A percentile compares a stretch with the other conserved stretches of the same genome.
Evolutionary conservation across 2,797 vertebrate species (phyloP).

Genomic region (Choloepus didactylus): DNA sequence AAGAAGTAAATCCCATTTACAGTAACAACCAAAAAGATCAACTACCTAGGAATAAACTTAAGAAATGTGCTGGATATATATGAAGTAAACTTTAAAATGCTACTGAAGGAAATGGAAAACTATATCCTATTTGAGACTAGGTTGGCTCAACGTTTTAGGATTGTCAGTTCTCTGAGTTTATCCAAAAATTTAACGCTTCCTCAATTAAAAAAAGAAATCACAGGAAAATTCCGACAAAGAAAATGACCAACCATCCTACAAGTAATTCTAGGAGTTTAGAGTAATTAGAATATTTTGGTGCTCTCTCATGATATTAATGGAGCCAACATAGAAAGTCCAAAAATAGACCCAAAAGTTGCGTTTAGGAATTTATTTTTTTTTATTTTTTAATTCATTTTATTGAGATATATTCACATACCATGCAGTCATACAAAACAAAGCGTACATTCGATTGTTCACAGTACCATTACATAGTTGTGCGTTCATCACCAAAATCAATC

Average conservation of each 20-base stretch:
- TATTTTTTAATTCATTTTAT: no score
- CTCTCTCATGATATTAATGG: conserved; percentile 50
- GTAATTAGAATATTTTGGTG: conserved; percentile 28
- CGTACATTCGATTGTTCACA: no score
- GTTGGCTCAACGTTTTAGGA: not conserved
- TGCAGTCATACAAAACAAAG: no score
- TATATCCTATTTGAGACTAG: not conserved
- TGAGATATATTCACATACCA: no score
- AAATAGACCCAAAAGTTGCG: conserved; percentile 39
- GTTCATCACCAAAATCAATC: no score
- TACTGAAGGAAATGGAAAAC: not conserved
- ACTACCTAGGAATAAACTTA: conserved; percentile 66
- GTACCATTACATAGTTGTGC: no score
- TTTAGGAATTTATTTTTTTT: no score
- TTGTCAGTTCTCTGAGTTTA: conserved; percentile 51
- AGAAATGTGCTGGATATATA: not conserved
- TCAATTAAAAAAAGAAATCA: not conserved
- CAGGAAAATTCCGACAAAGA: conserved; percentile 18
- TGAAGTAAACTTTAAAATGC: conserved; percentile 37
- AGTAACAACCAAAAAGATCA: conserved; percentile 4
- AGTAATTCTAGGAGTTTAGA: not conserved
- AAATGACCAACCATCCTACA: not conserved
- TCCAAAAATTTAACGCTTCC: conserved; percentile 4
- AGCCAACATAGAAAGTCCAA: not conserved
- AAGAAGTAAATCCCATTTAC: conserved; percentile 36